Conservation (phyloP, 2,797 vertebrate genomes). For the Hippopotamyrus pictus region DNA sequence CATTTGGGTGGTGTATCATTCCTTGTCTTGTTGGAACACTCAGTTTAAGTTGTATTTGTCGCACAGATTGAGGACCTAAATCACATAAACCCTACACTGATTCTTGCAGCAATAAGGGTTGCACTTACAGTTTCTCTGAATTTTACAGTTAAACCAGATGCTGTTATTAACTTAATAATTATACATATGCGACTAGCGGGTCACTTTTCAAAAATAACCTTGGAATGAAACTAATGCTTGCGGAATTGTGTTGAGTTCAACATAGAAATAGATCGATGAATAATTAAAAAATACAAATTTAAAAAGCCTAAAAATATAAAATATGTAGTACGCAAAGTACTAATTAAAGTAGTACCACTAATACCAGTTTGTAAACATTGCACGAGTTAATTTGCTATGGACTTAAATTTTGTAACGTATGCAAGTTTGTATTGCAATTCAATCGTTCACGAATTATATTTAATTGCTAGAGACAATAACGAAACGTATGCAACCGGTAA, state of each 20-base stretch:
- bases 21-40: background rate
- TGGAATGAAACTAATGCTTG: constrained; percentile 57
- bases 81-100: background rate
- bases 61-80: background rate
- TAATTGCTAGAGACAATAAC: background rate
- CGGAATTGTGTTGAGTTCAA: constrained; percentile 66
- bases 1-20: background rate
- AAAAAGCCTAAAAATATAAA: background rate
- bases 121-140: background rate
- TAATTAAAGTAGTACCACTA: background rate
- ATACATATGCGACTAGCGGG: background rate
- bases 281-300: background rate
- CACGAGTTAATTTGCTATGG: background rate
- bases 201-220: background rate
- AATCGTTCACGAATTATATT: background rate
- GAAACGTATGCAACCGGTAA: background rate
- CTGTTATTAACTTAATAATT: background rate
- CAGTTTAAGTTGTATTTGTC: background rate
- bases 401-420: background rate
- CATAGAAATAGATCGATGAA: constrained; percentile 46
- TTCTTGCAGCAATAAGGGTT: background rate
- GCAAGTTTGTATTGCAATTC: background rate
- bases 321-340: background rate
- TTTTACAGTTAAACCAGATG: background rate
- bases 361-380: background rate